Evolutionary conservation across 2,888 invertebrate genomes (phyloP), one percentile per base, ranked within the genome.

Genomic region (Xestia sexstrigata): DNA sequence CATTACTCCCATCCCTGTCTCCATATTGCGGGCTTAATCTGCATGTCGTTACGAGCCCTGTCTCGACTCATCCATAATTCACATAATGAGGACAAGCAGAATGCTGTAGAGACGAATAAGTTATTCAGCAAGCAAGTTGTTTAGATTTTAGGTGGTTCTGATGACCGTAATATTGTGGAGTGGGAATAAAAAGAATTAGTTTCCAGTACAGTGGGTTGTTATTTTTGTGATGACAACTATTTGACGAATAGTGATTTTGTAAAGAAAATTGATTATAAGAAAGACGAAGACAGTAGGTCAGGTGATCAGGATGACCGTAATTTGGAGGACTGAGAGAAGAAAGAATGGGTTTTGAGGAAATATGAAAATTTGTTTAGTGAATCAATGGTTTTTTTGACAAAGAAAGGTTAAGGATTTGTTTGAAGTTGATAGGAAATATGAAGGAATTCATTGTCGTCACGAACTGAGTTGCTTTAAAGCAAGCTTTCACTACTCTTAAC

Each of bases 51-150:
- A 95, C 92, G 90, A 92, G 88, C 90, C 92, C 90, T 90, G 94
- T 93, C 94, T 92, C 93, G 91, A 91, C 94, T 95, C 96, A 95
- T 96, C 94, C 95, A 96, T 96, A 96, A 96, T 96, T 95, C 94
- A 96, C 92, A 90, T 95, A 95, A 96, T 95, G 94, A 95, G 94
- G 88, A 92, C 90, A 90, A 89, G 88, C 88, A 87, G 90, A 87
- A 78, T 68, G 78, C 82, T 89, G 85, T 90, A 85, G 91, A 92
- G 91, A 89, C 85, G 87, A 85, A 87, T 89, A 88, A 89, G 78
- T 86, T 87, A 89, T 88, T 88, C 89, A 87, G 45, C 74, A 74
- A 82, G 76, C 75, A 83, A 74, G 77, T 82, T 80, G 80, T 87
- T 87, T 80, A 80, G 86, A 83, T 83, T 87, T 87, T 42, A 66